Base-by-base conservation (phyloP, 2,797 vertebrate species). In the Gymnoscopelus microlampas region DNA sequence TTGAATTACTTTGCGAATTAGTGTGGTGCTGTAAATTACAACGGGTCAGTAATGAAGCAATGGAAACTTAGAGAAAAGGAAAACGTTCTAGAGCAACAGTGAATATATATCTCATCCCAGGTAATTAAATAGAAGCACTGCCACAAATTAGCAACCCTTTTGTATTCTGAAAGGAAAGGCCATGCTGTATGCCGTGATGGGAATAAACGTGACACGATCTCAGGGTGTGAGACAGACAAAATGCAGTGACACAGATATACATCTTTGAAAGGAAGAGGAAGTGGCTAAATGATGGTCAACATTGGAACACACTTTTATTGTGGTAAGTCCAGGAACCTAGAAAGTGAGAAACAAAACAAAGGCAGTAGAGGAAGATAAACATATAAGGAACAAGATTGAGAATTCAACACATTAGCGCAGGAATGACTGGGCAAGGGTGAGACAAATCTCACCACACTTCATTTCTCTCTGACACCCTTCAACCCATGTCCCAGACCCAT, bases 1-100 rank as follows among this genome's bases (percentile, higher is more conserved):
- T 92, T 87, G 80, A 93, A 93, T 93, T 93, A 91, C 76, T 15
- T 74, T 67, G 81, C 35, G 68, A 91, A 90, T 91, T 86, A 88
- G 84, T 47, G 15, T n/a, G 68, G 85, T 83, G 86, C 85, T 39
- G 82, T 91, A 89, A 92, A 92, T 91, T 90, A 89, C 78, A 81
- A 67, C 63, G 26, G 51, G 68, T 32, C 3, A 5, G 63, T 85
- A 88, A 91, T 89, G 83, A 90, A 86, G 74, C 76, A 85, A 88
- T 69, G 68, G 74, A 80, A 88, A 83, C 57, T 82, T 82, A 76
- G 61, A 24, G 47, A 76, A 78, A 69, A 29, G 39, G 68, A 83
- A 44, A 70, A 58, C 59, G 47, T 76, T 77, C 75, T 80, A 82
- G 74, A 67, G 66, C 62, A 82, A 39, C 57, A 57, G 76, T 75